Base-by-base conservation (phyloP, 2,888 invertebrate genomes). In the Notocelia uddmanniana region DNA sequence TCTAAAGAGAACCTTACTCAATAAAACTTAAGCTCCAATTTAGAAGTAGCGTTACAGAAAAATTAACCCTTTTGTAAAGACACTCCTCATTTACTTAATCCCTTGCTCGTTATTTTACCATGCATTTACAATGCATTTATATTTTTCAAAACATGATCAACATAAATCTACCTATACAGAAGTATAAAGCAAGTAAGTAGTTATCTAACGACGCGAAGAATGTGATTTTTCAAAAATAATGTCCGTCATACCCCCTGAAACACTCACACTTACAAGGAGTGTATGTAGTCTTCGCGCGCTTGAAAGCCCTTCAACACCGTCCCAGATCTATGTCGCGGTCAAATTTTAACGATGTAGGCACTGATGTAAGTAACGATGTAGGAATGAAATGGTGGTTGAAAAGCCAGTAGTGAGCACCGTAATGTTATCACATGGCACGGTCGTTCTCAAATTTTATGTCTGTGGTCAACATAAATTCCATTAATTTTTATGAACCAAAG, bases 321-420 rank as follows among this genome's bases (percentile, higher is more conserved):
- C 21, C 50, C 64, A 64, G 34, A 52, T 63, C 18, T 15, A 37
- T 34, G 34, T 37, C 50, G 34, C 64, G 64, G 64, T 64, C 52
- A 50, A 52, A 64, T 54, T n/a, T 52, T 64, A 64, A 64, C 50
- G 64, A 64, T 52, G 64, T 54, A 34, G 26, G 11, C 48, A 50
- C 26, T 9, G 31, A n/a, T 18, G 9, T 18, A 31, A 9, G 31
- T 31, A 31, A 31, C 31, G 3, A 31, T 31, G 31, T 26, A 31
- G 23, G 23, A n/a, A 55, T 15, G 26, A 3, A 9, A 31, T 23
- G 9, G 18, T n/a, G 18, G n/a, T 48, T 18, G 48, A 3, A 48
- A 48, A 18, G 6, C 8, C 48, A 48, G n/a, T 48, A 48, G n/a
- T 8, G 48, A 50, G 50, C n/a, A n/a, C n/a, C n/a, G n/a, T n/a